Evolutionary conservation across 2,113 vertebrate species (phyloP).

Genomic region (Percopsis transmontana): DNA sequence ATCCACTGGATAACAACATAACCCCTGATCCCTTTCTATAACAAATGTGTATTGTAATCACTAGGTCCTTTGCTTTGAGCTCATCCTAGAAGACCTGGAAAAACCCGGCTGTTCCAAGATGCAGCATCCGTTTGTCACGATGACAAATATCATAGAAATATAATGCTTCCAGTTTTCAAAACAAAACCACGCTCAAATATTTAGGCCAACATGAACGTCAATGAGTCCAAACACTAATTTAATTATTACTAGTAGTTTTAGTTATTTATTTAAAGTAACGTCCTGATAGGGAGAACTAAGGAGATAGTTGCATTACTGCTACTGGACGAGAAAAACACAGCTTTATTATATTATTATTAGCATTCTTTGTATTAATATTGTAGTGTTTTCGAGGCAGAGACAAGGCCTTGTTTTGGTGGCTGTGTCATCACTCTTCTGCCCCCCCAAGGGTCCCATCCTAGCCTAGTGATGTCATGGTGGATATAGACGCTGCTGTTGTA

Average conservation of each 20-base stretch:
- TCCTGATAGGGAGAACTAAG: no score
- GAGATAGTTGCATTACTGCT: no score
- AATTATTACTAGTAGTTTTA: no score
- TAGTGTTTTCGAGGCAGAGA: slow-evolving; percentile 14
- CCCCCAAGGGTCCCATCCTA: slow-evolving; percentile 38
- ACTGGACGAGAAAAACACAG: no score
- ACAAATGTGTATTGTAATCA: slow-evolving; percentile 53
- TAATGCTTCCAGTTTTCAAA: no score
- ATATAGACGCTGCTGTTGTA: slow-evolving; percentile 52
- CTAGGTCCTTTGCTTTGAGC: slow-evolving; percentile 34
- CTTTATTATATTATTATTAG: neutral
- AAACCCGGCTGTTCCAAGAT: no score
- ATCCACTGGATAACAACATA: slow-evolving; percentile 30
- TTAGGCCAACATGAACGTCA: no score
- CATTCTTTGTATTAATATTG: neutral
- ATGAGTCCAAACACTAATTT: no score
- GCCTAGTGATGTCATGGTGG: slow-evolving; percentile 55
- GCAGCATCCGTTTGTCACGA: no score
- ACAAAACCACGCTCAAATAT: no score
- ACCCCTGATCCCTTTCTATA: slow-evolving; percentile 34
- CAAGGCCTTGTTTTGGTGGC: slow-evolving; percentile 18
- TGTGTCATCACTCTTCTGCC: slow-evolving; percentile 47
- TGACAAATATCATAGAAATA: no score
- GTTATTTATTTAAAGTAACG: no score
- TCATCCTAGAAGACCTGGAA: slow-evolving; percentile 1